These are phyloP conservation scores for Gyrodactylus bullatarudis DNA, from an alignment of 1,140 invertebrate genomes.

Conservation along the genomic window DNA sequence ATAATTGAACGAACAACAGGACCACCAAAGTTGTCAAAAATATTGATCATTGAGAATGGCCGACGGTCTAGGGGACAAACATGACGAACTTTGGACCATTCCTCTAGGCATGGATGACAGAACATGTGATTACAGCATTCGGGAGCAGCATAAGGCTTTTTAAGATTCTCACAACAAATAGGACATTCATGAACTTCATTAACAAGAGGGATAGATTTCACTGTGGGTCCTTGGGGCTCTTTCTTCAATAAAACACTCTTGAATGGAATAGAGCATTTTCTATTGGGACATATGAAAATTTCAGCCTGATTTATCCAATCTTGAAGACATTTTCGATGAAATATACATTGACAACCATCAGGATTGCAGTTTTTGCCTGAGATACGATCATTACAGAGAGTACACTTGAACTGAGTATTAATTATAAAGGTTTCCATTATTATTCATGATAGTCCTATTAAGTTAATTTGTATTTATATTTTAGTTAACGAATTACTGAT, in stretches of 20 bases:
- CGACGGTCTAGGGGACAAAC: slow-evolving; percentile 1
- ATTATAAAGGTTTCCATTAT: too few relatives aligned
- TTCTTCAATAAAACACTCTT: not conserved
- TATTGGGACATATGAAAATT: not conserved
- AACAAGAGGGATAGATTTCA: not conserved
- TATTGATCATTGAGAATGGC: not conserved
- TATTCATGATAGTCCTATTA: too few relatives aligned
- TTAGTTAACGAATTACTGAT: too few relatives aligned
- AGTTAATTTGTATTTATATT: too few relatives aligned
- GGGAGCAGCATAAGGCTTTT: not conserved
- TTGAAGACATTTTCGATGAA: not conserved
- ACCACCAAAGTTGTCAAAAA: not conserved
- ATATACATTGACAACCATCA: not conserved
- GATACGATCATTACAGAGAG: not conserved
- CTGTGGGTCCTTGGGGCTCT: not conserved
- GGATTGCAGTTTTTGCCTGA: not conserved
- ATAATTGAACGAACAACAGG: not conserved
- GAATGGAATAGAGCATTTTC: not conserved
- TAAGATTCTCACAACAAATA: not conserved
- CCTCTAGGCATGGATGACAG: not conserved
- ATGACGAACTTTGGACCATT: not conserved
- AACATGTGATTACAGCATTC: not conserved
- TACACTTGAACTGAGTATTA: too few relatives aligned
- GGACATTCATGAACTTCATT: not conserved
- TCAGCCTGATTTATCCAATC: not conserved